Evolutionary conservation across 2,113 vertebrate species (phyloP).

Genomic region (Cebus imitator): DNA sequence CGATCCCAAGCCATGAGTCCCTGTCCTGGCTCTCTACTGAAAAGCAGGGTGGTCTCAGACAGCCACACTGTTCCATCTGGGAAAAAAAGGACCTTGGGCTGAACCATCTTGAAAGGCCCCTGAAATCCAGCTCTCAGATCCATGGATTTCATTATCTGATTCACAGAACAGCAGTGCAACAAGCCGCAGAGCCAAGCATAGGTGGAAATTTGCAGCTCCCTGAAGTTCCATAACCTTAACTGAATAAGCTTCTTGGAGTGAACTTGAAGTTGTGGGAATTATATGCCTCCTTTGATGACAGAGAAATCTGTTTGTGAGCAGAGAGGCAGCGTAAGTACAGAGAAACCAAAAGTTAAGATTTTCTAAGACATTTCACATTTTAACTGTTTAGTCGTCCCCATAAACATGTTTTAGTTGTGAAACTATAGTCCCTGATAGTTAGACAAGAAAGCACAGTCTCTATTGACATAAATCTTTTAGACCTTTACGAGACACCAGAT

Average conservation of each 20-base stretch:
- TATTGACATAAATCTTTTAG: not conserved
- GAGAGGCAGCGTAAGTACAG: rapidly evolving
- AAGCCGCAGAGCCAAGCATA: not conserved
- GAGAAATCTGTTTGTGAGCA: not conserved
- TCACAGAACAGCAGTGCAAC: not conserved
- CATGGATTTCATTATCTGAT: not conserved
- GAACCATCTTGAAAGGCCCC: not conserved
- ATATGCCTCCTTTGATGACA: not conserved
- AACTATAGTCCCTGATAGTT: not conserved
- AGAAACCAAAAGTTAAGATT: not conserved
- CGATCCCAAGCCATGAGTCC: not conserved
- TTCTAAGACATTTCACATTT: not conserved
- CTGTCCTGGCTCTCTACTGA: not conserved
- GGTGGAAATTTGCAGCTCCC: not conserved
- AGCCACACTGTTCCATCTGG: not conserved
- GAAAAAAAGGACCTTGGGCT: not conserved
- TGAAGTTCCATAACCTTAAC: not conserved
- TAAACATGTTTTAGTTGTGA: not conserved
- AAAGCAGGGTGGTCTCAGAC: not conserved
- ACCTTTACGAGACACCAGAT: not conserved
- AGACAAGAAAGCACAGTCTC: not conserved
- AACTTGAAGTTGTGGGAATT: not conserved
- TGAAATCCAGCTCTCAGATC: not conserved
- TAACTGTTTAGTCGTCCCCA: not conserved
- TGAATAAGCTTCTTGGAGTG: not conserved